phyloP scores from a whole-genome alignment of 2,113 vertebrate genomes.

The Scopus umbretta region DNA sequence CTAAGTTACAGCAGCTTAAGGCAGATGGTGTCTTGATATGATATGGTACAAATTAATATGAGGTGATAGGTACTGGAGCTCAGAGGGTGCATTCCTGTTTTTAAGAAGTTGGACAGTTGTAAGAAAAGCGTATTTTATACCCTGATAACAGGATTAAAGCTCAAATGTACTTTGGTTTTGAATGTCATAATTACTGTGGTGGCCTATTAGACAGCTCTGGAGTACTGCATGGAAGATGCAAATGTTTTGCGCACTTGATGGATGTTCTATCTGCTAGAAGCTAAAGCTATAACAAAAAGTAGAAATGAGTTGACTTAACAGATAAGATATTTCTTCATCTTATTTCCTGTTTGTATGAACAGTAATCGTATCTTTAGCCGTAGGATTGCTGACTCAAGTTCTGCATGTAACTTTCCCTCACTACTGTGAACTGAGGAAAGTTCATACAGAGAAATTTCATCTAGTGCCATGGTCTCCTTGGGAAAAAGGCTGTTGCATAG shows the following conservation, averaged over 20 bases:
- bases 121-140: neutral
- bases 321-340: neutral
- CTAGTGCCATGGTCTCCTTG: neutral
- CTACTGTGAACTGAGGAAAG: neutral
- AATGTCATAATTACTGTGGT: neutral
- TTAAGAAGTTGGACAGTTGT: neutral
- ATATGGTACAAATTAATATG: neutral
- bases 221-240: neutral
- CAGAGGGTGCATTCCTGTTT: neutral
- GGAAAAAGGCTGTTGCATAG: neutral
- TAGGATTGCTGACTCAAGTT: neutral
- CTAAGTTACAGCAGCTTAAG: neutral
- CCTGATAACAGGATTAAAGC: neutral
- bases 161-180: neutral
- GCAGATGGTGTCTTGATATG: neutral
- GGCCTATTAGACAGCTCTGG: neutral
- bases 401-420: accelerated
- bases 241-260: neutral
- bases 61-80: neutral
- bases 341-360: neutral
- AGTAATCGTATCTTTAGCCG: neutral
- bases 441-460: too few relatives aligned
- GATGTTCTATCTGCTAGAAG: neutral
- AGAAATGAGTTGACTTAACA: neutral
- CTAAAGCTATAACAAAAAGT: neutral